Evolutionary conservation across 2,797 vertebrate genomes (phyloP), one percentile per base, ranked within the genome.

Genomic region (Diglossa cyanea): DNA sequence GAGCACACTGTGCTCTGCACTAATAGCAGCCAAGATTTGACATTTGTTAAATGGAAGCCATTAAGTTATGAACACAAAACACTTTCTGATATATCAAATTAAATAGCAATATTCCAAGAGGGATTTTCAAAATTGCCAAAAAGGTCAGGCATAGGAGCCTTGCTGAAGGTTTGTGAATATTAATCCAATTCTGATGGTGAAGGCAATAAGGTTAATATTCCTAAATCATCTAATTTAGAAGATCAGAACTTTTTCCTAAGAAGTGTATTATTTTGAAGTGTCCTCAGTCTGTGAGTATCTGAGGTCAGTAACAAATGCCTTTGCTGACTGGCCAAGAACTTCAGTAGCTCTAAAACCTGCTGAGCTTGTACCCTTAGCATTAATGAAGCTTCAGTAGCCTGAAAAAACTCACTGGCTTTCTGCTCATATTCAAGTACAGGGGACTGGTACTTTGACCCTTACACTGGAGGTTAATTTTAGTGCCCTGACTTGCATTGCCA

Each of bases 11-110:
- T 90, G 63, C 84, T 91, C 75, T 88, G 74, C 45, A 57, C 60
- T 95, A 95, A 82, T 19, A 87, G 51, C 83, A 95, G 77, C 60
- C 53, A 88, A 68, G 53, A 61, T n/a, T 37, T 88, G 85, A 88
- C 68, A 83, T 94, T 94, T 95, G 54, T 94, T 95, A 93, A 94
- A 45, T 71, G 75, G 61, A 87, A 94, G 28, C 60, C 76, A 68
- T 94, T 93, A 88, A 77, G 37, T 84, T 95, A 84, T 42, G 40
- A 94, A 72, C 58, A 84, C 35, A 81, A 84, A 93, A 19, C 50
- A 54, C 33, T 68, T 91, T 91, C 76, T 78, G 61, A 66, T 77
- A 13, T 23, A 86, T 72, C 78, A 81, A 83, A 93, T 72, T 77
- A 94, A 94, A 88, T 21, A 86, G 26, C 26, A 66, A 10, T 73